Conservation (phyloP, 2,888 invertebrate species). For the Tetramorium bicarinatum region DNA sequence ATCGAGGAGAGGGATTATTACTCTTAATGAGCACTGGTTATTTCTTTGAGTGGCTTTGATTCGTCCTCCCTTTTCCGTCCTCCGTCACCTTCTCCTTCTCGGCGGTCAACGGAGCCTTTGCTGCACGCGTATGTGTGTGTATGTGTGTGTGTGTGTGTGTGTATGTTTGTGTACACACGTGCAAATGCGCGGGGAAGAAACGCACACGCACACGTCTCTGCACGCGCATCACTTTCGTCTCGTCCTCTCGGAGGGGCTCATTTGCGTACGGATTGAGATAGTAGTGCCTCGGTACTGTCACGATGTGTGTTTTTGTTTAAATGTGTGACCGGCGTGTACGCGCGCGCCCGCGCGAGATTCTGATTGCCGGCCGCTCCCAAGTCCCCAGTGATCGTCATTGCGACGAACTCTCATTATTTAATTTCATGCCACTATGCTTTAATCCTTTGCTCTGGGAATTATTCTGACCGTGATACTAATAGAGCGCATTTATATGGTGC, state of each 20-base stretch:
- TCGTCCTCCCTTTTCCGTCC: slow-evolving; percentile 74
- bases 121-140: background rate
- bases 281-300: slow-evolving; percentile 80
- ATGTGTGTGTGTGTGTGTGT: no score
- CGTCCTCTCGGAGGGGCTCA: slow-evolving; percentile 80
- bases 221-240: slow-evolving; percentile 76
- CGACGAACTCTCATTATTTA: slow-evolving; percentile 49
- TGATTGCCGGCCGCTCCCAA: slow-evolving; percentile 82
- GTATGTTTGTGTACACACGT: slow-evolving; percentile 9
- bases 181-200: slow-evolving; percentile 4
- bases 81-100: slow-evolving; percentile 54
- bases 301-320: slow-evolving; percentile 80
- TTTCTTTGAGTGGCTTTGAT: slow-evolving; percentile 85
- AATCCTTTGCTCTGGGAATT: slow-evolving; percentile 51
- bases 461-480: slow-evolving; percentile 49
- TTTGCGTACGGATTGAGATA: slow-evolving; percentile 85
- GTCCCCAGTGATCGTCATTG: slow-evolving; percentile 70
- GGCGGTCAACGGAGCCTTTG: slow-evolving; percentile 50
- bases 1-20: slow-evolving; percentile 82
- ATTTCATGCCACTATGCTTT: slow-evolving; percentile 49
- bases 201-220: slow-evolving; percentile 53
- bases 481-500: slow-evolving; percentile 31
- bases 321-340: slow-evolving; percentile 74
- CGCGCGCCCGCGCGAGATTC: slow-evolving; percentile 78
- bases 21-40: slow-evolving; percentile 85